Evolutionary conservation across 2,797 vertebrate genomes (phyloP).

Genomic region (Acanthis flammea): DNA sequence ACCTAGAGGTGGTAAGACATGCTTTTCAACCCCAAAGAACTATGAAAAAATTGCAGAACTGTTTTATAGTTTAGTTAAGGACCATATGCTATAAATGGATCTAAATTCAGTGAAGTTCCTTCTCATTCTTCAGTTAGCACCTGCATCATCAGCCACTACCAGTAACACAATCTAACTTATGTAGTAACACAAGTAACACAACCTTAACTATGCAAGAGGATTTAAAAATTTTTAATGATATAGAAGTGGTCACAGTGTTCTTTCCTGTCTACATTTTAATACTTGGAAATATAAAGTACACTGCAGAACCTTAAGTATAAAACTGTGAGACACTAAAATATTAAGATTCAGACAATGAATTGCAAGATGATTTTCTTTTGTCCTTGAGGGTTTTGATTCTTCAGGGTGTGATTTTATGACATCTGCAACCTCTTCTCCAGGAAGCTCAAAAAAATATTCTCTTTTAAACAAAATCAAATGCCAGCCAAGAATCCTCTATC

Average conservation of each 20-base stretch:
- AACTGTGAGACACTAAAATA: not conserved
- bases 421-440: not conserved
- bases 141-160: not conserved
- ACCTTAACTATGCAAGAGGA: not conserved
- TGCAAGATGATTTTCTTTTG: not conserved
- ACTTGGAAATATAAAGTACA: not conserved
- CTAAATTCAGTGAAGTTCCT: not conserved
- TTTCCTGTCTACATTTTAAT: not conserved
- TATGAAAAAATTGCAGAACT: not conserved
- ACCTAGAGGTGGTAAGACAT: not conserved
- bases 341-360: not conserved
- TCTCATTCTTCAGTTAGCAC: not conserved
- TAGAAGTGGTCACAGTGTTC: not conserved
- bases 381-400: not conserved
- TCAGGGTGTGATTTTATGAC: not conserved
- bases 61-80: not conserved
- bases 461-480: conserved; percentile 2
- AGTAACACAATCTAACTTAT: not conserved
- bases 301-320: not conserved
- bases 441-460: not conserved
- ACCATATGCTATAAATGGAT: not conserved
- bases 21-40: not conserved
- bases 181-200: not conserved
- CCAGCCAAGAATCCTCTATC: not conserved
- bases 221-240: not conserved